Conservation (phyloP, 2,888 invertebrate species). For the Diadegma fenestrale region DNA sequence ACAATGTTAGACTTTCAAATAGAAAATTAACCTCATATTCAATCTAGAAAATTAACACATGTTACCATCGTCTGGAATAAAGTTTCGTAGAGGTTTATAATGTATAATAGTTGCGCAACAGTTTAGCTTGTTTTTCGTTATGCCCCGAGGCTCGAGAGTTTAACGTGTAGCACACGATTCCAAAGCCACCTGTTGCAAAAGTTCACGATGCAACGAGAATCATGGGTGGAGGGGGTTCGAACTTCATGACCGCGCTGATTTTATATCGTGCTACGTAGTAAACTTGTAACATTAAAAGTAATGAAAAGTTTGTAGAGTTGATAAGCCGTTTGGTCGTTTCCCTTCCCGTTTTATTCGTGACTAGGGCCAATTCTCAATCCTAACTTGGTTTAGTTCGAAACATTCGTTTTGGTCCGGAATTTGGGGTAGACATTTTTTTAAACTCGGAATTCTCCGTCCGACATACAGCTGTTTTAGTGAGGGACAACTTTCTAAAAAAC, state of each 20-base stretch:
- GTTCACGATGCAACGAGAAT: slow-evolving; percentile 22
- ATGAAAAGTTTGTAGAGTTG: background rate
- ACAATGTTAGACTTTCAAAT: background rate
- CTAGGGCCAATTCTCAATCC: background rate
- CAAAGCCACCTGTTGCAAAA: slow-evolving; percentile 72
- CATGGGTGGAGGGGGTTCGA: background rate
- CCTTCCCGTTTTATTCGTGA: background rate
- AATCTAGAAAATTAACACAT: background rate
- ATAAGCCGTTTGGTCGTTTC: background rate
- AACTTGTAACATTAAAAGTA: background rate
- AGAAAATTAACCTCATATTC: background rate
- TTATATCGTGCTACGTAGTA: slow-evolving; percentile 1
- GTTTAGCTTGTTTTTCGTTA: background rate
- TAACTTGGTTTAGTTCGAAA: too few relatives aligned
- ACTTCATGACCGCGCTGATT: background rate
- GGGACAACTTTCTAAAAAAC: background rate
- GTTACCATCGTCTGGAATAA: background rate
- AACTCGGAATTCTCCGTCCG: background rate
- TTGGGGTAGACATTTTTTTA: background rate
- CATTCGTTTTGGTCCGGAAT: background rate
- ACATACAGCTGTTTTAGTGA: background rate
- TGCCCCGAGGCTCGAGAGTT: background rate
- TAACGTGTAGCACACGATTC: slow-evolving; percentile 17
- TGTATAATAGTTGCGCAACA: background rate
- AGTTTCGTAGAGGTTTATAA: background rate